Conservation (phyloP, 2,113 vertebrate species). For the Nasalis larvatus region DNA sequence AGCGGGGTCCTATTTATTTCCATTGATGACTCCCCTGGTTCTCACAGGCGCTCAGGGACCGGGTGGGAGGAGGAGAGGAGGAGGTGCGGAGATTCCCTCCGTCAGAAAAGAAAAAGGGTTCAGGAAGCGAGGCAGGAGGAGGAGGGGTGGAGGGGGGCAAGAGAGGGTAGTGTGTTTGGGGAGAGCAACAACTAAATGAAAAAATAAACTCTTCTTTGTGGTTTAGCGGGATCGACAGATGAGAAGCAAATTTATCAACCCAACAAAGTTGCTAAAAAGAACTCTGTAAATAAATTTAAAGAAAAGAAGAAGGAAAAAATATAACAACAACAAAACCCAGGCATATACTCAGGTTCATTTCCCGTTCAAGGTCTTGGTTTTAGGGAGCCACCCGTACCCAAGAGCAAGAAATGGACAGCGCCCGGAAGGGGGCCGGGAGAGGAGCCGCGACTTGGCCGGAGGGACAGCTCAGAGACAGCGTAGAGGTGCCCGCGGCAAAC, state of each 20-base stretch:
- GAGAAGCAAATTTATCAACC: neutral
- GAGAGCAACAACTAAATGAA: neutral
- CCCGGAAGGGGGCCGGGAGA: neutral
- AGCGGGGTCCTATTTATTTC: slow-evolving; percentile 52
- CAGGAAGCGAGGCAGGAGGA: slow-evolving; percentile 3
- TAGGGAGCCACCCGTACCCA: neutral
- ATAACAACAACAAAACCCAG: neutral
- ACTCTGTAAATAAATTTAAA: neutral
- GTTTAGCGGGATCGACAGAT: neutral
- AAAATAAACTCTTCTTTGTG: neutral
- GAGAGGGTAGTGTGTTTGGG: neutral
- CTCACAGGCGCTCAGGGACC: slow-evolving; percentile 35
- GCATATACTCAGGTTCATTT: neutral
- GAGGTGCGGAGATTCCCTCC: slow-evolving; percentile 43
- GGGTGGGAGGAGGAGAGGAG: slow-evolving; percentile 30
- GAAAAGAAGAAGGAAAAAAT: too few species aligned
- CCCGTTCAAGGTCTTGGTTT: neutral
- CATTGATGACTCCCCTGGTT: slow-evolving; percentile 41
- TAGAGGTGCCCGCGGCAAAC: neutral
- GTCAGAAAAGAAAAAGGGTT: neutral
- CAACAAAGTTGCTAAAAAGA: slow-evolving; percentile 30
- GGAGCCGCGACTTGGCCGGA: neutral
- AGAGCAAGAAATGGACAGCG: slow-evolving; percentile 21
- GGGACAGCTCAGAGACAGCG: neutral
- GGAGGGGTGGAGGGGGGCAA: neutral